These are phyloP conservation scores for Butastur rufipennis DNA, from an alignment of 2,113 vertebrate species.

Conservation along the genomic window DNA sequence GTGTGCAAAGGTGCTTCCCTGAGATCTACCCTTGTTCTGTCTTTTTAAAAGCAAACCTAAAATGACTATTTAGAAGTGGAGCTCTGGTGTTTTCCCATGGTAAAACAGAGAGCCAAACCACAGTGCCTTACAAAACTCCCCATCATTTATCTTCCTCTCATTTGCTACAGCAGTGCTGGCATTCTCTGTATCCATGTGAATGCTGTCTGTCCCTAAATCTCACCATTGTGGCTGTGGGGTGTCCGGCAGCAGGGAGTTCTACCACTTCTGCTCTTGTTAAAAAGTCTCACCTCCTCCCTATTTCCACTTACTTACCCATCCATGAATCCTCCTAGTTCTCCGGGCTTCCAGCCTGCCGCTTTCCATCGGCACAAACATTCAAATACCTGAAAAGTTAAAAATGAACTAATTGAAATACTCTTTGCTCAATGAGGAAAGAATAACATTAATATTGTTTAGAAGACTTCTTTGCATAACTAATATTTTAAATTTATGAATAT, in stretches of 20 bases:
- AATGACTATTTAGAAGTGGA: not conserved
- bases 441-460: not conserved
- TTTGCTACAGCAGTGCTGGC: too few species aligned
- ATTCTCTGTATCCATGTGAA: accelerated
- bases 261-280: not conserved
- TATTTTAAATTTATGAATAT: not conserved
- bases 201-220: not conserved
- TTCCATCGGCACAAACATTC: not conserved
- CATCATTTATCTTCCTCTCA: not conserved
- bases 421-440: not conserved
- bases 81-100: not conserved
- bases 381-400: not conserved
- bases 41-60: not conserved
- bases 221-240: accelerated
- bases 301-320: not conserved
- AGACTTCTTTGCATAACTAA: not conserved
- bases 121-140: too few species aligned
- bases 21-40: not conserved
- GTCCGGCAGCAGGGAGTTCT: not conserved
- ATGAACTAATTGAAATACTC: not conserved
- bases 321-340: not conserved
- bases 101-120: not conserved
- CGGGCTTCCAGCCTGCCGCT: not conserved
- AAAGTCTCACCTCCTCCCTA: accelerated
- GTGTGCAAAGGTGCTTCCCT: not conserved